Conservation (phyloP, 2,888 invertebrate species). For the Clanis bilineata region DNA sequence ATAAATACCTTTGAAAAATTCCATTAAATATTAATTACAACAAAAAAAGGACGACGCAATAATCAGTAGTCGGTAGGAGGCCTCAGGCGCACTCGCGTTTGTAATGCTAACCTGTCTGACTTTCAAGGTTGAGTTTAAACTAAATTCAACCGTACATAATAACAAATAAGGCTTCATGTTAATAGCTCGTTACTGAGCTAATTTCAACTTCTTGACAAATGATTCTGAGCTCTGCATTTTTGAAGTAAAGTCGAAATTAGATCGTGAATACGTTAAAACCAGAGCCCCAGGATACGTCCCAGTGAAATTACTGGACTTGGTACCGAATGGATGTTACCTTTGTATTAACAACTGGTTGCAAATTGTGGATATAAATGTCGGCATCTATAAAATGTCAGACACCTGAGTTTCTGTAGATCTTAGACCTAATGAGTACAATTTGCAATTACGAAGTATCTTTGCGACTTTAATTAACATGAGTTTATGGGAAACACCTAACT, state of each 20-base stretch:
- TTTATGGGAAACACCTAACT: background rate
- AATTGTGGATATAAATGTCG: background rate
- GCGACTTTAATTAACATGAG: background rate
- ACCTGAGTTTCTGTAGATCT: background rate
- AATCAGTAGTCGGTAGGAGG: constrained; percentile 39
- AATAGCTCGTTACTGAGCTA: background rate
- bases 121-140: background rate
- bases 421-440: background rate
- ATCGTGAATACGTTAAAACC: background rate
- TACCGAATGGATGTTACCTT: constrained; percentile 31
- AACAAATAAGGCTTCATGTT: background rate
- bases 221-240: background rate
- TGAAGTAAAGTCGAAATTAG: background rate
- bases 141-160: background rate
- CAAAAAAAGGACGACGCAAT: constrained; percentile 35
- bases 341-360: background rate
- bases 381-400: background rate
- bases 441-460: background rate
- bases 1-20: constrained; percentile 27
- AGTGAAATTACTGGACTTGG: constrained; percentile 38
- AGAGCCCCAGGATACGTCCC: constrained; percentile 26
- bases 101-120: constrained; percentile 24
- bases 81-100: constrained; percentile 30
- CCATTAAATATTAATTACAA: constrained; percentile 50
- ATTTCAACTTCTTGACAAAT: background rate